Evolutionary conservation across 2,797 vertebrate species (phyloP), one percentile per base, ranked within the genome.

Genomic region (Dipus sagitta): DNA sequence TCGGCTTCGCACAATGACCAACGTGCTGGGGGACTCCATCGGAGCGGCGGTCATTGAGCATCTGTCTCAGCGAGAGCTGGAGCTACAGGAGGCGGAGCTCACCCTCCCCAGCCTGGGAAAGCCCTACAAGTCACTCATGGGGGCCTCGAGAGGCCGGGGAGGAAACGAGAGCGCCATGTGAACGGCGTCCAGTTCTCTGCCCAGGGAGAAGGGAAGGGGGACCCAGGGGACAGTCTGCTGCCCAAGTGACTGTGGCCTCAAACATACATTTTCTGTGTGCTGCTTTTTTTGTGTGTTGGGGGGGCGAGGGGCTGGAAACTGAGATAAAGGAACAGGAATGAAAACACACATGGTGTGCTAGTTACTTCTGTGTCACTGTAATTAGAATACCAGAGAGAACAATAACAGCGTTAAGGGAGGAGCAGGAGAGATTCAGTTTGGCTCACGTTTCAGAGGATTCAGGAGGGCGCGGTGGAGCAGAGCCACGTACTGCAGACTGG

Each of bases 11-110:
- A 99, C 99, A 5, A 99, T 99, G 96, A 99, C 99, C 85, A 99
- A 99, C 0, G 99, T 99, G n/a, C 98, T 99, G 95, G 99, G 99
- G 3, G 99, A 99, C 92, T 99, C 99, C 0, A 97, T 99, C 2
- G 99, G 99, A 20, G 99, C 99, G 0, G 99, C 99, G 0, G 99
- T 99, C 3, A 98, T 99, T 95, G 99, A 99, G 95, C 99, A 99
- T 71, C 98, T 99, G 65, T 99, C 99, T 67, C 98, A 98, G 10
- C 97, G 97, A 3, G 99, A 99, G 97, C 98, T 99, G 94, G 98
- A 99, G 62, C 88, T 97, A 17, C 98, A 98, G 93, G 99, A 99
- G 60, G 98, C 98, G 0, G 99, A 99, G 92, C 98, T 98, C 21
- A 97, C 97, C 95, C 99, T 99, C 97, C 99, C 99, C n/a, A 98